A percentile compares a stretch with the other conserved stretches of the same genome.
These are phyloP conservation scores for Xerus inauris DNA, from an alignment of 2,113 vertebrate species.

Conservation along the genomic window DNA sequence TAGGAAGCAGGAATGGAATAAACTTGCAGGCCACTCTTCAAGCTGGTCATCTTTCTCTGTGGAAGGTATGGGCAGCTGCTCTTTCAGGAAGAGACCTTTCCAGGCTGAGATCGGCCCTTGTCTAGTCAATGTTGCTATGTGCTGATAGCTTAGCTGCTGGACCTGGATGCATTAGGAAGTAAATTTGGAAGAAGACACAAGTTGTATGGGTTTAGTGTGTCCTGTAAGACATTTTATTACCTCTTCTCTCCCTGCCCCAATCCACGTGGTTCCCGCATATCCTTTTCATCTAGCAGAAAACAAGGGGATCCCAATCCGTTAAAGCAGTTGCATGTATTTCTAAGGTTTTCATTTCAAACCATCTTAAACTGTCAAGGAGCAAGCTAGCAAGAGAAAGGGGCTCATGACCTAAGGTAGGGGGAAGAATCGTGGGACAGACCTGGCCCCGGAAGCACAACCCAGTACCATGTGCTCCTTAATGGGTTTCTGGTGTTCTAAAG, in stretches of 20 bases:
- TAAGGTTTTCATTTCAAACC: not conserved
- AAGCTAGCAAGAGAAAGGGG: not conserved
- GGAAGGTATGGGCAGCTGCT: not conserved
- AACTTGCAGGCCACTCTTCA: not conserved
- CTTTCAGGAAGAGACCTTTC: not conserved
- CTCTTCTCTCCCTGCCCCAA: not conserved
- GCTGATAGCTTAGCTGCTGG: not conserved
- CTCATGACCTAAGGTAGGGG: accelerated
- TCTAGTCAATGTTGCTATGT: not conserved
- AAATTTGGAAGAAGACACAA: not conserved
- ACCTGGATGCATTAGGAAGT: not conserved
- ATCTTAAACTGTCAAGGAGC: not conserved
- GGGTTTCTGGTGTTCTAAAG: not conserved
- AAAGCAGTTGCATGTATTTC: not conserved
- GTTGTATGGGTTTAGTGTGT: not conserved
- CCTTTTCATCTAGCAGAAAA: constrained; percentile 7
- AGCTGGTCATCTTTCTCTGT: not conserved
- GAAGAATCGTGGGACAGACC: not conserved
- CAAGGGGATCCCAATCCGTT: not conserved
- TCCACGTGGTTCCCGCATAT: not conserved
- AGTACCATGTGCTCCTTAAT: accelerated
- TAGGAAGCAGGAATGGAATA: constrained; percentile 36
- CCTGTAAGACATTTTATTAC: not conserved
- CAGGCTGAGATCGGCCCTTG: not conserved
- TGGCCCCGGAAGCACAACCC: too few species aligned